phyloP scores from a whole-genome alignment of 2,888 invertebrate species.

The Lypha dubia region DNA sequence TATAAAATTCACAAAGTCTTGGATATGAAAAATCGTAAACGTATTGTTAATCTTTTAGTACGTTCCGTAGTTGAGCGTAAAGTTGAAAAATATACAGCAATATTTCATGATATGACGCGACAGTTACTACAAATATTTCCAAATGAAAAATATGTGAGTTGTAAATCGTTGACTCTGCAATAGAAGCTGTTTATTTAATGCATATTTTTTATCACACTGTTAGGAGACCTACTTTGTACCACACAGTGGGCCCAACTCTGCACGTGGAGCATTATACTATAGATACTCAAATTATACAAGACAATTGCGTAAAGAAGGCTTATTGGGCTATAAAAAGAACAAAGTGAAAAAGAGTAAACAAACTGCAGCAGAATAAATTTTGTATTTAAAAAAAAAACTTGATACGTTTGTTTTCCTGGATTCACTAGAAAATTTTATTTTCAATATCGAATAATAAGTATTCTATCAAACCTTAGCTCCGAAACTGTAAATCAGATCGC shows the following conservation, averaged over 20 bases:
- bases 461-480: too few relatives aligned
- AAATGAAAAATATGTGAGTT: constrained; percentile 72
- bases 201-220: background rate
- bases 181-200: background rate
- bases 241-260: constrained; percentile 70
- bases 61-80: constrained; percentile 70
- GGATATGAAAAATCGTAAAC: constrained; percentile 72
- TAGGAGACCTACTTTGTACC: constrained; percentile 74
- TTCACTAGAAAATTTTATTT: too few relatives aligned
- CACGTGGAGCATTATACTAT: constrained; percentile 74
- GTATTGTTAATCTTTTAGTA: constrained; percentile 72
- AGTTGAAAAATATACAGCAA: constrained; percentile 66
- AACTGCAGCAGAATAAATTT: constrained; percentile 26
- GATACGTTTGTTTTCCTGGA: background rate
- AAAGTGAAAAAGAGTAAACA: constrained; percentile 40
- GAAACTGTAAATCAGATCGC: too few relatives aligned
- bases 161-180: background rate
- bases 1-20: constrained; percentile 74
- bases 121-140: constrained; percentile 75
- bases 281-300: constrained; percentile 74
- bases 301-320: constrained; percentile 68
- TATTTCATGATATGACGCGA: constrained; percentile 73
- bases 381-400: background rate
- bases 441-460: too few relatives aligned
- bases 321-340: constrained; percentile 64